A percentile compares a stretch with the other conserved stretches of the same genome.
Evolutionary conservation across 2,888 invertebrate species (phyloP).

Genomic region (Nemapogon koenigi): DNA sequence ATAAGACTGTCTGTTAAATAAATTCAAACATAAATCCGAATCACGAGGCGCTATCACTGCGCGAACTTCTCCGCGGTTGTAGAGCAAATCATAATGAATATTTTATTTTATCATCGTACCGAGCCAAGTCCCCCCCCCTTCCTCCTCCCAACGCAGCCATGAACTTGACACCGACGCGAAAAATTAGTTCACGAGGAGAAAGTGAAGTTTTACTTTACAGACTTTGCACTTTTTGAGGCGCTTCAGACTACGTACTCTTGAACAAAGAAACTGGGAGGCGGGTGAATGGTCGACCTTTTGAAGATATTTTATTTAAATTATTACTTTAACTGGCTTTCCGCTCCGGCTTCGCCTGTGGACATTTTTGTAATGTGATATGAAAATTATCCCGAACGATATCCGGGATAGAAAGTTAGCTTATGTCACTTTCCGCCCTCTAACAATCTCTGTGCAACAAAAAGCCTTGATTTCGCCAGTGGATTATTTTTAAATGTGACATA

Average conservation of each 20-base stretch:
- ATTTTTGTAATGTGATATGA: too few species aligned
- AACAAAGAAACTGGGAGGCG: conserved; percentile 63
- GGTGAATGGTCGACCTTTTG: too few species aligned
- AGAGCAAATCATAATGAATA: conserved; percentile 59
- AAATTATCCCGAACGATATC: too few species aligned
- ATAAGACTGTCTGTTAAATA: conserved; percentile 20
- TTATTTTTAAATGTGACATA: too few species aligned
- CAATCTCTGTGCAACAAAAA: too few species aligned
- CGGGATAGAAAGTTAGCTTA: too few species aligned
- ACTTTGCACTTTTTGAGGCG: conserved; percentile 59
- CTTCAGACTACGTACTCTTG: conserved; percentile 37
- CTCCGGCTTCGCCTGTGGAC: too few species aligned
- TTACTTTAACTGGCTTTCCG: too few species aligned
- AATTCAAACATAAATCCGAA: conserved; percentile 24
- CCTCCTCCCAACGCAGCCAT: conserved; percentile 29
- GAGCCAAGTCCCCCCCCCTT: conserved; percentile 3
- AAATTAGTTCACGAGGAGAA: conserved; percentile 64
- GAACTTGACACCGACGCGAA: conserved; percentile 64
- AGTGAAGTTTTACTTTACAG: conserved; percentile 52
- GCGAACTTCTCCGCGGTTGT: conserved; percentile 40
- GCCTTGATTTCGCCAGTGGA: too few species aligned
- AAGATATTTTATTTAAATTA: too few species aligned
- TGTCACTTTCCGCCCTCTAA: too few species aligned
- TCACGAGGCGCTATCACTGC: conserved; percentile 14
- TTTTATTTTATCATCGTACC: conserved; percentile 60